Percentiles rank a stretch among this genome's conserved stretches.
These are phyloP conservation scores for Oreohelix idahoensis DNA, from an alignment of 1,140 invertebrate species.

Conservation along the genomic window DNA sequence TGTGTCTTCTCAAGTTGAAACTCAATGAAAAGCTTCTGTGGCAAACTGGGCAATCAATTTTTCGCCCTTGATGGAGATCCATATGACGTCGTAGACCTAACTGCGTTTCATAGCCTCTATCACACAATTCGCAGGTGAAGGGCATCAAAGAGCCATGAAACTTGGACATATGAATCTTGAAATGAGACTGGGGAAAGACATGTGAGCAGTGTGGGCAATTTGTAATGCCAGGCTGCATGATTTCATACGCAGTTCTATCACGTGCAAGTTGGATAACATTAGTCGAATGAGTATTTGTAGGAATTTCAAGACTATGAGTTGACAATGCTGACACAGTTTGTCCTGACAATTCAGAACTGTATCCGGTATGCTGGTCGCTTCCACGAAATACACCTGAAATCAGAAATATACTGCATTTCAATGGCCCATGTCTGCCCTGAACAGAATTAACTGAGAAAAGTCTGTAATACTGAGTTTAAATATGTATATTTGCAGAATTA, in stretches of 20 bases:
- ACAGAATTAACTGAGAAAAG: background rate
- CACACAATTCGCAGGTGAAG: conserved; percentile 7
- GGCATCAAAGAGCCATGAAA: conserved; percentile 18
- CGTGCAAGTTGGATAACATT: background rate
- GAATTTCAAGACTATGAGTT: background rate
- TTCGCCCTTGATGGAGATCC: conserved; percentile 17
- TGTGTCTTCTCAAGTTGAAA: conserved; percentile 21
- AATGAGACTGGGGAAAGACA: background rate
- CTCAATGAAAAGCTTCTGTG: conserved; percentile 10
- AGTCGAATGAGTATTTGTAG: background rate
- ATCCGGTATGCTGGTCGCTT: background rate
- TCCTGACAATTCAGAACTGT: conserved; percentile 8
- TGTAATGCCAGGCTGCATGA: background rate
- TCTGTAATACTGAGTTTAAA: no score
- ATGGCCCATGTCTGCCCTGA: background rate
- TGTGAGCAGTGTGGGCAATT: conserved; percentile 28
- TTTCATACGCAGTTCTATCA: background rate
- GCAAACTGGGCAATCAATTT: conserved; percentile 14
- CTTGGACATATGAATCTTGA: conserved; percentile 22
- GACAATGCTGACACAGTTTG: background rate
- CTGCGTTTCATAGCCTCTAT: conserved; percentile 23
- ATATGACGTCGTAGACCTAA: conserved; percentile 24
- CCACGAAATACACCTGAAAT: conserved; percentile 15
- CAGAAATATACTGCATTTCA: conserved; percentile 21
- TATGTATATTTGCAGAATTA: no score